Conservation (phyloP, 2,113 vertebrate species). For the Marcusenius ussheri region DNA sequence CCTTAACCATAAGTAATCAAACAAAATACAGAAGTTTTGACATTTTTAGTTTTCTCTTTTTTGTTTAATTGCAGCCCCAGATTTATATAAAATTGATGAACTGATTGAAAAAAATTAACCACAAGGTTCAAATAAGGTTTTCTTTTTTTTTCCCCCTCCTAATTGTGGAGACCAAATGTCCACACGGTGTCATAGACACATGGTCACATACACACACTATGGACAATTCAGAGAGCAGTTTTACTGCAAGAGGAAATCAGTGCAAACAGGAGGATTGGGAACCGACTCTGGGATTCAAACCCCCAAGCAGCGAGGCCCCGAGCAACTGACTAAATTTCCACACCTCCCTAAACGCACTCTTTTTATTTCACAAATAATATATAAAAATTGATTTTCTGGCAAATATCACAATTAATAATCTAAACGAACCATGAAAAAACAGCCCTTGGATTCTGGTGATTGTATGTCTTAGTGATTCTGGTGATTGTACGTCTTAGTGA, state of each 20-base stretch:
- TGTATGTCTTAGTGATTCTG: not conserved
- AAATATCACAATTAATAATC: not conserved
- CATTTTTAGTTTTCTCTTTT: not conserved
- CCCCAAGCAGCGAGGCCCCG: not conserved
- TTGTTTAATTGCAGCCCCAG: not conserved
- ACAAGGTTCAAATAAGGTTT: not conserved
- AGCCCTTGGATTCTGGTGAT: not conserved
- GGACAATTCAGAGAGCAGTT: not conserved
- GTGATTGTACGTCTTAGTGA: not conserved
- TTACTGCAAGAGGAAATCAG: not conserved
- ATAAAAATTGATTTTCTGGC: not conserved
- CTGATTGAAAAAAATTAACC: not conserved
- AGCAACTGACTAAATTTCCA: not conserved
- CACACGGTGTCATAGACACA: not conserved
- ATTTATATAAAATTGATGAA: not conserved
- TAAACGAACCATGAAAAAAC: not conserved
- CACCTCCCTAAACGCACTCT: not conserved
- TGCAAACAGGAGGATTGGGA: not conserved
- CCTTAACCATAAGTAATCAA: not conserved
- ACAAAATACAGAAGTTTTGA: not conserved
- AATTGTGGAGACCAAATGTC: not conserved
- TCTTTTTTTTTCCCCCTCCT: not conserved
- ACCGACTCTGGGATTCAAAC: not conserved
- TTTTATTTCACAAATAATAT: not conserved
- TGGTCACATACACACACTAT: not conserved